A percentile compares a stretch with the other conserved stretches of the same genome.
phyloP scores from a whole-genome alignment of 2,797 vertebrate genomes.

The Scolopax rusticola region DNA sequence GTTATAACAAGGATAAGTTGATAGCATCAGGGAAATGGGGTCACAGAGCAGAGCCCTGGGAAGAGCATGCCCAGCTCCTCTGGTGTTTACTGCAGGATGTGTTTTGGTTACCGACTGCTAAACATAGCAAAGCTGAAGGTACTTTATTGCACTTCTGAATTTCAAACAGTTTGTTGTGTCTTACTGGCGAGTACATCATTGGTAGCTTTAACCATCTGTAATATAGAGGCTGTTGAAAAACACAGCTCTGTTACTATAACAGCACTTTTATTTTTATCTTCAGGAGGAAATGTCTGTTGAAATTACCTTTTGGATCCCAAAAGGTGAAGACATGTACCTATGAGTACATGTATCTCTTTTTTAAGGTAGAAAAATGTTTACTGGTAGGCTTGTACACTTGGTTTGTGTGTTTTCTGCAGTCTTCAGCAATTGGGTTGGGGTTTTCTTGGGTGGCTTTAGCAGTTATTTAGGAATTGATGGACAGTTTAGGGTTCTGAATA shows the following conservation, averaged over 20 bases:
- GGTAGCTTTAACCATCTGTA: constrained; percentile 32
- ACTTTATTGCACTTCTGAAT: constrained; percentile 11
- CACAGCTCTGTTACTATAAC: not conserved
- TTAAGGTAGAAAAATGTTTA: not conserved
- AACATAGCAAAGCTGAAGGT: constrained; percentile 37
- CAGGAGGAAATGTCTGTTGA: constrained; percentile 8
- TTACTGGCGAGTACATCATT: not conserved
- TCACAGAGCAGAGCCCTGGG: not conserved
- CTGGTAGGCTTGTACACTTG: not conserved
- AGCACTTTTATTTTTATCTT: constrained; percentile 46
- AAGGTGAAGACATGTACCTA: not conserved
- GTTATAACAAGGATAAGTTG: not conserved
- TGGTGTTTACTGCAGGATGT: not conserved
- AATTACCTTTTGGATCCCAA: not conserved
- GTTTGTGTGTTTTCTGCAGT: not conserved
- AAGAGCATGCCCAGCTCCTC: not conserved
- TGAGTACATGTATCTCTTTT: not conserved
- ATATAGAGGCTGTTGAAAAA: constrained; percentile 2
- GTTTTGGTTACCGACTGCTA: not conserved
- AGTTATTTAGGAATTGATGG: not conserved
- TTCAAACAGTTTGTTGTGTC: constrained; percentile 51
- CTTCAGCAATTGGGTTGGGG: not conserved
- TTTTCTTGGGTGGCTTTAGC: not conserved
- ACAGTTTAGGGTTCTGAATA: not conserved
- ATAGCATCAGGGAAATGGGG: not conserved